Evolutionary conservation across 2,888 invertebrate genomes (phyloP), one percentile per base, ranked within the genome.

Genomic region (Imbricaverruca yamaguchii): DNA sequence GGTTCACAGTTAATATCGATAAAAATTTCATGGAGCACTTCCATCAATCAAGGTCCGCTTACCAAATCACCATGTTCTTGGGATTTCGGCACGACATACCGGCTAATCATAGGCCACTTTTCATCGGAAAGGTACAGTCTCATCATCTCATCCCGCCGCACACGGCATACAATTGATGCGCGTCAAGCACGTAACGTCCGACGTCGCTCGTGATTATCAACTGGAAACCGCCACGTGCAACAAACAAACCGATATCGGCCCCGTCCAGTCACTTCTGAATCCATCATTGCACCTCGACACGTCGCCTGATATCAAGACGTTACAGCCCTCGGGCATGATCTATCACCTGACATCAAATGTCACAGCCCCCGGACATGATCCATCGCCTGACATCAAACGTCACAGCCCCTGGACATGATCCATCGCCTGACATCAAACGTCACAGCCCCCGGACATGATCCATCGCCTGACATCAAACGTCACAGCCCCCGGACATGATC

Each of bases 21-120:
- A 39, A 69, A 0, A 25, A 39, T 25, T 69, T 69, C 69, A 25
- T 15, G 39, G 39, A 7, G 13, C 69, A 6, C 15, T 3, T 39
- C 69, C 39, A 69, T 69, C 69, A 69, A 69, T 69, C 69, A 69
- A 69, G 15, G 69, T 39, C 39, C 69, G 69, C 8, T 69, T 39
- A 39, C 25, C 69, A 23, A 9, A 23, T 39, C 15, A 15, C 69
- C 69, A 12, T 23, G 39, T 69, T 69, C 39, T 39, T 39, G 39
- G 39, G 39, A 13, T 13, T 23, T 25, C 69, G 11, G 69, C 69
- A 39, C 39, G 39, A 23, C 39, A 69, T 39, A 69, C 69, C 25
- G 7, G 39, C 15, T 69, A 69, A 69, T 69, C 39, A 69, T 67
- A 67, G 65, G 11, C 65, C 9, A 67, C 23, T 10, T 23, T 67